Evolutionary conservation across 2,797 vertebrate genomes (phyloP), one percentile per base, ranked within the genome.

Genomic region (Paguma larvata): DNA sequence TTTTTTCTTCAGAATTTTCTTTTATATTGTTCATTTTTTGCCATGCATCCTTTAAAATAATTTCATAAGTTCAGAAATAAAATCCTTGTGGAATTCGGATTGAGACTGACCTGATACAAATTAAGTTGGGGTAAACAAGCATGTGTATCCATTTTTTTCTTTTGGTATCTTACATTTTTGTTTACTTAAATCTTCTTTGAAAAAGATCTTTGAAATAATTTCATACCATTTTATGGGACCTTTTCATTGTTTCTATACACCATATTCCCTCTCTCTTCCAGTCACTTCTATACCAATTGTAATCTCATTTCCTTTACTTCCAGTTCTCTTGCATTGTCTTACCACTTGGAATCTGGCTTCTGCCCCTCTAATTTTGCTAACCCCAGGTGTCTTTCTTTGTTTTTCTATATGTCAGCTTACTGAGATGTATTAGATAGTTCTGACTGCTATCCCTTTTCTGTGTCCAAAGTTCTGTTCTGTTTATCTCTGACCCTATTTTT

Each of bases 1-100:
- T 79, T 77, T 77, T 80, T 91, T 51, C 51, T 63, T 63, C 53
- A 91, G 73, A 72, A 91, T 91, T 91, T 80, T 89, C 34, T 77
- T 70, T 85, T 79, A 75, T 77, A 51, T 85, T 85, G 73, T 65
- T 93, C 6, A 51, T 75, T 75, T 85, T 85, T 46, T 88, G 18
- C 46, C 46, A 30, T 41, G 15, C 53, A 38, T 56, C 63, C 21
- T 86, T 75, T 41, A 85, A 83, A 79, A 72, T 89, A 92, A 78
- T 92, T 85, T 63, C 59, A 30, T 86, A 94, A 86, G 4, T 83
- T 83, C 41, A 83, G 44, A 86, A 91, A 56, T 73, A 85, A 86
- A 75, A 80, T 85, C 65, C 23, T 79, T 41, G 27, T n/a, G 48
- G 62, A 83, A 82, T 83, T 91, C 84, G 87, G n/a, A 63, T 80